Evolutionary conservation across 2,113 vertebrate genomes (phyloP).

Genomic region (Plecotus auritus): DNA sequence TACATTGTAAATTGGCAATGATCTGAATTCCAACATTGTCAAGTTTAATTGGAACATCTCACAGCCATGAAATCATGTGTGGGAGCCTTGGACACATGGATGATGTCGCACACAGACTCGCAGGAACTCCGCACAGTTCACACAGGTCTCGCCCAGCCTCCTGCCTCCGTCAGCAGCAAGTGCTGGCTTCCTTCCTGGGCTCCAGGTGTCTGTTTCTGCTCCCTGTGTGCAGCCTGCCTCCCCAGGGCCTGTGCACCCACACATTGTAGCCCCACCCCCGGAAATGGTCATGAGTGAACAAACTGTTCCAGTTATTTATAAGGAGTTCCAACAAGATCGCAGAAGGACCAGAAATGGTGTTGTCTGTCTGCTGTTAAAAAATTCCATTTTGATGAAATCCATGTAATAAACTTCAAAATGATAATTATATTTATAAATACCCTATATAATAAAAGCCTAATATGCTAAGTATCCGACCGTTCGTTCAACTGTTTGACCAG

Average conservation of each 20-base stretch:
- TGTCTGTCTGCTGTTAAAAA: not conserved
- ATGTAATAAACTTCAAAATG: too few species aligned
- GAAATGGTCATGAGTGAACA: not conserved
- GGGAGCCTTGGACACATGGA: rapidly evolving
- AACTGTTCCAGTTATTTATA: not conserved
- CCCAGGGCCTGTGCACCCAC: not conserved
- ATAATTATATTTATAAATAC: not conserved
- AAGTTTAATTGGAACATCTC: rapidly evolving
- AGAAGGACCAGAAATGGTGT: rapidly evolving
- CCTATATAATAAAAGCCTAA: too few species aligned
- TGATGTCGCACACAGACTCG: rapidly evolving
- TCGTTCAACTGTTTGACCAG: too few species aligned
- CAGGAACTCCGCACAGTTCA: not conserved
- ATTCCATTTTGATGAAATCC: not conserved
- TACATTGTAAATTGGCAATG: not conserved
- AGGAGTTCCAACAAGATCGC: not conserved
- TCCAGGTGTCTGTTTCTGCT: not conserved
- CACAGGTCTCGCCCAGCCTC: not conserved
- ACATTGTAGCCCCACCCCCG: not conserved
- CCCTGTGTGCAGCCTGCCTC: not conserved
- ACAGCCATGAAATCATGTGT: not conserved
- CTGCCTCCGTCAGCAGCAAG: not conserved
- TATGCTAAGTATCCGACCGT: too few species aligned
- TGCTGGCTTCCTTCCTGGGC: too few species aligned
- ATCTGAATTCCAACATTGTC: not conserved